Evolutionary conservation across 1,140 invertebrate genomes (phyloP).

Genomic region (Drosophila melanogaster): DNA sequence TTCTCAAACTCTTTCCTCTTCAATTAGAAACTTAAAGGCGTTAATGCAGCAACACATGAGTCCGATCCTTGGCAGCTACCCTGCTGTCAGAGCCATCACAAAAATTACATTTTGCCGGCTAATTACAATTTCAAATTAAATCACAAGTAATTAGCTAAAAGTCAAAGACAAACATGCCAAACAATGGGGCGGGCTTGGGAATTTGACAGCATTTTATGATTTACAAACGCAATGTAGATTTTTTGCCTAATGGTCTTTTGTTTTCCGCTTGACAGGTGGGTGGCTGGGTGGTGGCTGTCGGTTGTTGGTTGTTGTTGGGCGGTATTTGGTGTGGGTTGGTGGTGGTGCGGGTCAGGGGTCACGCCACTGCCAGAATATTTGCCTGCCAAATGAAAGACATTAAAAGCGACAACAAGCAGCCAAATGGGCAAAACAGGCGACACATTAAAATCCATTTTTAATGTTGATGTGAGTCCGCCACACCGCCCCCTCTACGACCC

Average conservation of each 20-base stretch:
- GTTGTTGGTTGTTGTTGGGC: neutral
- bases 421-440: constrained; percentile 66
- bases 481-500: neutral
- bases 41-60: constrained; percentile 55
- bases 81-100: constrained; percentile 70
- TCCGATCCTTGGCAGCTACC: constrained; percentile 14
- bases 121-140: constrained; percentile 84
- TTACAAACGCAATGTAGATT: constrained; percentile 76
- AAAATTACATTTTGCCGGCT: constrained; percentile 79
- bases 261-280: constrained; percentile 38
- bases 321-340: neutral
- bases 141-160: constrained; percentile 77
- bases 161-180: constrained; percentile 56
- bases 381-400: constrained; percentile 72
- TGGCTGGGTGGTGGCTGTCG: neutral
- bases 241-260: constrained; percentile 66
- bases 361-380: constrained; percentile 31
- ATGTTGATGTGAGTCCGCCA: constrained; percentile 67
- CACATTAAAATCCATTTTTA: constrained; percentile 82
- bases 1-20: no score
- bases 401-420: constrained; percentile 68
- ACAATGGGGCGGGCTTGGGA: constrained; percentile 26
- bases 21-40: constrained; percentile 30
- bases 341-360: constrained; percentile 10
- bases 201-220: constrained; percentile 77